phyloP scores from a whole-genome alignment of 2,113 vertebrate species.

The Tenebrosternarchus preto region DNA sequence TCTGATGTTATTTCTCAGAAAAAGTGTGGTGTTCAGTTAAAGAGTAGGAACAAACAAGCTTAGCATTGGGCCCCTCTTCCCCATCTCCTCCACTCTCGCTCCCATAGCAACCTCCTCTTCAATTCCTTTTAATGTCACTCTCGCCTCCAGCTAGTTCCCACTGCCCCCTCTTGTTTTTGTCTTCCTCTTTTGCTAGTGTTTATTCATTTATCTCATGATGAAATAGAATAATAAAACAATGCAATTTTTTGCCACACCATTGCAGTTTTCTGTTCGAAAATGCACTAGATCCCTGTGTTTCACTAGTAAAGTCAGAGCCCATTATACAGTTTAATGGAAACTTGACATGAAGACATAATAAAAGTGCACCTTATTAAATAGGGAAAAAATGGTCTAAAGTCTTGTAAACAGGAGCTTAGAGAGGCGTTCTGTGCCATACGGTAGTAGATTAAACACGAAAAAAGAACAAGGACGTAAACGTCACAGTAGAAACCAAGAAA shows the following conservation, averaged over 20 bases:
- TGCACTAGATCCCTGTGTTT: not conserved
- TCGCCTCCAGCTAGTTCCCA: slow-evolving; percentile 70
- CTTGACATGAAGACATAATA: slow-evolving; percentile 27
- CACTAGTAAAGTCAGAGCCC: not conserved
- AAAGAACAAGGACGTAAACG: not conserved
- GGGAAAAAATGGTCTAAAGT: slow-evolving; percentile 57
- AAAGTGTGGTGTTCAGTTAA: not conserved
- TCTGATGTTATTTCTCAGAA: slow-evolving; percentile 16
- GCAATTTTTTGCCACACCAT: slow-evolving; percentile 64
- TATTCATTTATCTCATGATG: slow-evolving; percentile 63
- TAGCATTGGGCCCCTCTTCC: slow-evolving; percentile 42
- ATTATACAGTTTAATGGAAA: slow-evolving; percentile 14
- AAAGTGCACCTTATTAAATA: slow-evolving; percentile 50
- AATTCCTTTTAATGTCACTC: slow-evolving; percentile 77
- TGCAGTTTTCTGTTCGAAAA: slow-evolving; percentile 22
- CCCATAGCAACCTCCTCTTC: slow-evolving; percentile 72
- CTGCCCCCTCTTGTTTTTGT: slow-evolving; percentile 75
- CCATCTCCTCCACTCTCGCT: slow-evolving; percentile 50
- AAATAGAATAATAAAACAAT: slow-evolving; percentile 70
- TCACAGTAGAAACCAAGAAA: not conserved
- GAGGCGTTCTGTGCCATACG: not conserved
- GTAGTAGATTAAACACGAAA: not conserved
- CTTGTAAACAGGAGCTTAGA: slow-evolving; percentile 24
- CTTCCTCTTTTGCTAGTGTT: slow-evolving; percentile 64
- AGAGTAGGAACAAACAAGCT: slow-evolving; percentile 14